phyloP scores from a whole-genome alignment of 2,888 invertebrate species.

The Agrochola lota region DNA sequence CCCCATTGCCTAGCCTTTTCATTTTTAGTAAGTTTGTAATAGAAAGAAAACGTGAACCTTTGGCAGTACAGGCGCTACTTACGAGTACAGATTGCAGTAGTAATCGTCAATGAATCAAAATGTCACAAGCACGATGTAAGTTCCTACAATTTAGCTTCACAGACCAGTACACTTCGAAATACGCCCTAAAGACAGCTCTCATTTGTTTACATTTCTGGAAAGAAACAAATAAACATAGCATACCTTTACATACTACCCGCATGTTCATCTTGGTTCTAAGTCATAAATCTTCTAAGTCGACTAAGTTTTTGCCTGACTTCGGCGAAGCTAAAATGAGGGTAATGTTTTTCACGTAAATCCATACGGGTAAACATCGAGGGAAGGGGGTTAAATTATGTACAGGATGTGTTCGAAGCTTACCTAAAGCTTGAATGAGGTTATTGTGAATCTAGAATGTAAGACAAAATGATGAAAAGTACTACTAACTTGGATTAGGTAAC shows the following conservation, averaged over 20 bases:
- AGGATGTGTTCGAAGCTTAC: constrained; percentile 17
- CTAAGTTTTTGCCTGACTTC: constrained; percentile 65
- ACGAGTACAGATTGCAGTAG: not conserved
- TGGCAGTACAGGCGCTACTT: not conserved
- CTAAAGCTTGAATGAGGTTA: constrained; percentile 22
- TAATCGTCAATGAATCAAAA: not conserved
- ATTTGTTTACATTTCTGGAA: constrained; percentile 10
- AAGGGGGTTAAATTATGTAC: constrained; percentile 43
- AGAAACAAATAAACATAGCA: constrained; percentile 10
- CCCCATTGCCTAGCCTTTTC: not conserved
- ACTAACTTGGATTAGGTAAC: not conserved
- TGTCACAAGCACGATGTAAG: not conserved
- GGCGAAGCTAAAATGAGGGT: constrained; percentile 56
- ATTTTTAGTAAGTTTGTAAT: not conserved
- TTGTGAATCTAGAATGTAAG: constrained; percentile 7
- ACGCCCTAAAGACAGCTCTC: not conserved
- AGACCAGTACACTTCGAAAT: not conserved
- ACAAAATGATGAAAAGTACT: not conserved
- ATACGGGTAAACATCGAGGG: constrained; percentile 31
- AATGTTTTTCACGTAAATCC: constrained; percentile 59
- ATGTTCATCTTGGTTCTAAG: constrained; percentile 55
- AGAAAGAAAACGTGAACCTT: not conserved
- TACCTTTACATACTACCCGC: constrained; percentile 11
- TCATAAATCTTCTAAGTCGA: constrained; percentile 63
- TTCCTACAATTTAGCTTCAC: not conserved